These are phyloP conservation scores for Streptopelia turtur DNA, from an alignment of 2,797 vertebrate species.

Conservation along the genomic window DNA sequence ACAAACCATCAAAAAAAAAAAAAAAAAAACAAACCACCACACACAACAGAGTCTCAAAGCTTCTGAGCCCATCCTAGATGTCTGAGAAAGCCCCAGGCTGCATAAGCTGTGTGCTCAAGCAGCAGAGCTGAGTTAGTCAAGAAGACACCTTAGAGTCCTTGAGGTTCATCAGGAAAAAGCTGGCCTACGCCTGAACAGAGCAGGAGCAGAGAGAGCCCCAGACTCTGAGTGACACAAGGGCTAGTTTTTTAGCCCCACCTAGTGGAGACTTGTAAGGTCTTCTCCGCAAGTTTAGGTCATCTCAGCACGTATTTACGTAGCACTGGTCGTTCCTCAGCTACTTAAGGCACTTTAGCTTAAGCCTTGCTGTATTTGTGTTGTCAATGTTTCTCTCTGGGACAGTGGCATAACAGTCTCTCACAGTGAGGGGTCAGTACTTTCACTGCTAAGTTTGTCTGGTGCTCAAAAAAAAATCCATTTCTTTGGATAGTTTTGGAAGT, in stretches of 20 bases:
- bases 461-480: rapidly evolving
- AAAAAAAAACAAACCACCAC: too few species aligned
- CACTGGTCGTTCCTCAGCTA: neutral
- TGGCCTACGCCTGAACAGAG: rapidly evolving
- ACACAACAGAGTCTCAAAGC: neutral
- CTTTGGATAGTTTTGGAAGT: neutral
- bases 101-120: neutral
- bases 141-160: neutral
- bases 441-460: neutral
- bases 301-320: neutral
- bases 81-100: neutral
- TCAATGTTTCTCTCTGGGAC: neutral
- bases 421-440: neutral
- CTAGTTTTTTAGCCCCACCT: neutral
- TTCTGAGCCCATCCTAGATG: neutral
- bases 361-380: neutral
- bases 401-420: neutral
- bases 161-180: neutral
- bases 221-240: neutral
- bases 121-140: neutral
- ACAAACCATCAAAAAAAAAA: too few species aligned
- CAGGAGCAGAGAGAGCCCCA: rapidly evolving
- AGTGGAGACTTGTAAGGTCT: neutral
- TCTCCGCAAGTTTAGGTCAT: neutral
- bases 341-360: neutral